phyloP scores from a whole-genome alignment of 2,888 invertebrate species.

The Morpho achilles region DNA sequence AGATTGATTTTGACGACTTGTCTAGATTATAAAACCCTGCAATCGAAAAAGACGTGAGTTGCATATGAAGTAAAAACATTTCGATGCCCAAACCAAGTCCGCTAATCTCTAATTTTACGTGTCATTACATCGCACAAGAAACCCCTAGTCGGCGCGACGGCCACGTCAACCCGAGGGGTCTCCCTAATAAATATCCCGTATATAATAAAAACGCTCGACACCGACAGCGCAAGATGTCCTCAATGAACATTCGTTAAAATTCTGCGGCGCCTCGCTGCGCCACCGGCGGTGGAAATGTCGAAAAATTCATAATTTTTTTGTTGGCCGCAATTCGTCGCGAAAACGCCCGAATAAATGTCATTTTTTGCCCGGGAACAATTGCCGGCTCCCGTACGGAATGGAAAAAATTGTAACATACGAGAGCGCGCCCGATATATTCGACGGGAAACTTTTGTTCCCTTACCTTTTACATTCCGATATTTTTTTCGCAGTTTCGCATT shows the following conservation, averaged over 20 bases:
- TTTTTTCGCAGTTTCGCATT: conserved; percentile 26
- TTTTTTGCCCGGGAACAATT: conserved; percentile 50
- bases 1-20: too few species aligned
- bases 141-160: conserved; percentile 28
- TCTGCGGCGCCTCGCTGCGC: conserved; percentile 37
- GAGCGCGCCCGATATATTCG: conserved; percentile 47
- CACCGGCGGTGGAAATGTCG: conserved; percentile 45
- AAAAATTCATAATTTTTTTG: conserved; percentile 51
- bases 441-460: conserved; percentile 44
- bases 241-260: conserved; percentile 48
- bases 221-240: conserved; percentile 35
- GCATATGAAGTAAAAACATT: conserved; percentile 23
- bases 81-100: conserved; percentile 25
- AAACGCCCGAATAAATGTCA: conserved; percentile 51
- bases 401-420: conserved; percentile 54
- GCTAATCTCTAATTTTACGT: conserved; percentile 39
- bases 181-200: conserved; percentile 31
- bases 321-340: conserved; percentile 42
- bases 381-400: conserved; percentile 35
- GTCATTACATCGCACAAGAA: conserved; percentile 33
- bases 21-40: conserved; percentile 14
- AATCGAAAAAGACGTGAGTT: conserved; percentile 26
- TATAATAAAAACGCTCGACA: conserved; percentile 42
- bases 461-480: conserved; percentile 28
- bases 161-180: conserved; percentile 29